These are phyloP conservation scores for Cosmia pyralina DNA, from an alignment of 2,888 invertebrate species.

Conservation along the genomic window DNA sequence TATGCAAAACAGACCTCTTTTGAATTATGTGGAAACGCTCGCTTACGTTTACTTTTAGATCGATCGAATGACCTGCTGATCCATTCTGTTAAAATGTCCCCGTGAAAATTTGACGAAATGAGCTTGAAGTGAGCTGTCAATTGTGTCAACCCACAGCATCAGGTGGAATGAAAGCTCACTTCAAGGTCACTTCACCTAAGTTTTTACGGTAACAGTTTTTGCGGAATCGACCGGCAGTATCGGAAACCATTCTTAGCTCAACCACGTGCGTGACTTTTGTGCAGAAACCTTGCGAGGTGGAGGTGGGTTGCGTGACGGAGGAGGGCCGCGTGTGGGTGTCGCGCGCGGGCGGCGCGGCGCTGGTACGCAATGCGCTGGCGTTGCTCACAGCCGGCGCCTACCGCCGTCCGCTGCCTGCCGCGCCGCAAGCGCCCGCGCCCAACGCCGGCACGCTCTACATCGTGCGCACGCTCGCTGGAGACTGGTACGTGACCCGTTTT, in stretches of 20 bases:
- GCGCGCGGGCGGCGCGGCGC: constrained; percentile 83
- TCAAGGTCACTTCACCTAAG: neutral
- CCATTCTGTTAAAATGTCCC: neutral
- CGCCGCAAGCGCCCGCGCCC: constrained; percentile 83
- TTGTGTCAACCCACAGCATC: neutral
- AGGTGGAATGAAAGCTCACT: neutral
- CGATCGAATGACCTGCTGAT: neutral
- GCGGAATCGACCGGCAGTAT: neutral
- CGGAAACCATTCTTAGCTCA: neutral
- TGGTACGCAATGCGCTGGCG: constrained; percentile 81
- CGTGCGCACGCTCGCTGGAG: constrained; percentile 87
- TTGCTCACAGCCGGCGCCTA: constrained; percentile 84
- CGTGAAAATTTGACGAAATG: neutral
- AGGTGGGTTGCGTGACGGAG: constrained; percentile 87
- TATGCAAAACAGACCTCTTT: neutral
- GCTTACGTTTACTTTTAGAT: neutral
- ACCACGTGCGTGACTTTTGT: neutral
- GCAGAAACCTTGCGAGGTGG: constrained; percentile 84
- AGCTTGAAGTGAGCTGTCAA: neutral
- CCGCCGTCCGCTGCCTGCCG: constrained; percentile 86
- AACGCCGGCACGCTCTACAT: constrained; percentile 81
- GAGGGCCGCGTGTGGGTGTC: constrained; percentile 87
- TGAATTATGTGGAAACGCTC: neutral
- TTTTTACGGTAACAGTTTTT: neutral
- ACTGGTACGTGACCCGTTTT: constrained; percentile 76